Percentiles rank a stretch among this genome's conserved stretches.
Conservation (phyloP, 2,113 vertebrate genomes). For the Boleophthalmus pectinirostris region DNA sequence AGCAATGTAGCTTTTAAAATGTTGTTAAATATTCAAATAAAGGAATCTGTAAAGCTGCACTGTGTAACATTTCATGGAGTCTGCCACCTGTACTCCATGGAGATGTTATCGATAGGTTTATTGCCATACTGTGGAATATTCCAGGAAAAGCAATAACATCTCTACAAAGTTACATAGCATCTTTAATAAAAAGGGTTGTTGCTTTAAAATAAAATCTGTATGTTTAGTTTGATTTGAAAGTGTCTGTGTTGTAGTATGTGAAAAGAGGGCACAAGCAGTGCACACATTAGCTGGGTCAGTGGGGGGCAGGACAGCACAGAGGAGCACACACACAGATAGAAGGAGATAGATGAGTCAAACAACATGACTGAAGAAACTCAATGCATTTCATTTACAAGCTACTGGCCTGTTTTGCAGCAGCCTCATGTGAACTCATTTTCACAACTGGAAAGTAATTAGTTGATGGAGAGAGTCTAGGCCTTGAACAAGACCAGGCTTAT, state of each 20-base stretch:
- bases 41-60: too few species aligned
- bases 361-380: slow-evolving; percentile 55
- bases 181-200: too few species aligned
- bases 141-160: background rate
- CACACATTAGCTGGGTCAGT: slow-evolving; percentile 66
- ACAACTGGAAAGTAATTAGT: slow-evolving; percentile 52
- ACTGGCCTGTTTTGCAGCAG: slow-evolving; percentile 27
- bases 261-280: slow-evolving; percentile 52
- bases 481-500: slow-evolving; percentile 35
- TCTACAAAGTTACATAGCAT: background rate
- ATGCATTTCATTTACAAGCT: slow-evolving; percentile 46
- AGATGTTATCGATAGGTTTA: background rate
- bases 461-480: slow-evolving; percentile 7
- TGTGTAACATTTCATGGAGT: too few species aligned
- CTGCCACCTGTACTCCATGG: too few species aligned
- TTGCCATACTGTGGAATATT: background rate
- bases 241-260: slow-evolving; percentile 33
- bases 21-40: too few species aligned
- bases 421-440: slow-evolving; percentile 34
- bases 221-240: slow-evolving; percentile 24
- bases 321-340: slow-evolving; percentile 42
- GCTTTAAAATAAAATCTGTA: background rate
- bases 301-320: slow-evolving; percentile 44
- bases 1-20: background rate
- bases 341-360: slow-evolving; percentile 50